phyloP scores from a whole-genome alignment of 2,113 vertebrate genomes.

The Rhinolophus sinicus region DNA sequence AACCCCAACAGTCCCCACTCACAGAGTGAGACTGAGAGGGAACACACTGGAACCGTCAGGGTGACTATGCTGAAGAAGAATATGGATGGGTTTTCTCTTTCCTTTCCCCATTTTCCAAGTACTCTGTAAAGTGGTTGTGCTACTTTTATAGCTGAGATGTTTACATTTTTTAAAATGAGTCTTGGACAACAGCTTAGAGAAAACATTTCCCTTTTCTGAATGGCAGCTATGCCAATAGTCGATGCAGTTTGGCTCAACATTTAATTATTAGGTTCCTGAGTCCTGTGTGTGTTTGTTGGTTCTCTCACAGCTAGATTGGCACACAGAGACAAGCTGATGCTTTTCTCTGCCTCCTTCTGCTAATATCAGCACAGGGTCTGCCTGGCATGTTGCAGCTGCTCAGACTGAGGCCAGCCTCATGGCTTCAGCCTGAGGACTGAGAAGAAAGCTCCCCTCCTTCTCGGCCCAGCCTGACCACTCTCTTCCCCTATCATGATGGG shows the following conservation, averaged over 20 bases:
- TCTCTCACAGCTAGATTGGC: neutral
- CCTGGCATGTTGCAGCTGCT: neutral
- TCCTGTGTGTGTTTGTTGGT: neutral
- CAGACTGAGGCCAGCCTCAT: neutral
- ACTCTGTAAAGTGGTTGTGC: neutral
- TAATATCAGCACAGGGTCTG: neutral
- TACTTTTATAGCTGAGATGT: neutral
- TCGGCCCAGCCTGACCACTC: neutral
- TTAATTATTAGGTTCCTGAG: neutral
- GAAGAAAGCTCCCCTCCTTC: neutral
- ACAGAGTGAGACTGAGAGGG: too few relatives aligned
- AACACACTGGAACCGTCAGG: accelerated
- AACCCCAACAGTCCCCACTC: too few relatives aligned
- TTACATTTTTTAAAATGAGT: neutral
- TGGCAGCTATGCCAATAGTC: neutral
- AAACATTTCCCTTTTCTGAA: neutral
- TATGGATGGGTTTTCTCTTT: neutral
- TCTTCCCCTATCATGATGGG: neutral
- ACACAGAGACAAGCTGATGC: neutral
- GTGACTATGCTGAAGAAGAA: neutral
- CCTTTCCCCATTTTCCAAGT: neutral
- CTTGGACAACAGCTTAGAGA: neutral
- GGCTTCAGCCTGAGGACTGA: neutral
- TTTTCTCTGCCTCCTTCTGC: neutral
- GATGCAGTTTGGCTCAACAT: neutral